Conservation (phyloP, 1,140 invertebrate genomes). For the Euschistus heros region DNA sequence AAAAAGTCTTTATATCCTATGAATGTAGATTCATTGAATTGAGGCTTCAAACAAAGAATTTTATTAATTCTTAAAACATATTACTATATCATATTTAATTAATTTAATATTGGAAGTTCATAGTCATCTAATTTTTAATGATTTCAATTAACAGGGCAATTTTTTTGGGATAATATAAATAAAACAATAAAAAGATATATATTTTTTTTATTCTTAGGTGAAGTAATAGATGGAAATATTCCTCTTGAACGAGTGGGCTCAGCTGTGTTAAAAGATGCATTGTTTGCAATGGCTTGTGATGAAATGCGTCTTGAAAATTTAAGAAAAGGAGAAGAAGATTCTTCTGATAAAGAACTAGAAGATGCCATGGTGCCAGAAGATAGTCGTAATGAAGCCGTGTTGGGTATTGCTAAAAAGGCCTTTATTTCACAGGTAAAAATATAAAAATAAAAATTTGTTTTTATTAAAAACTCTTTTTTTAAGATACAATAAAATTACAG, state of each 20-base stretch:
- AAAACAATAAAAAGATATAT: too few relatives aligned
- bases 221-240: constrained; percentile 31
- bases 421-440: constrained; percentile 21
- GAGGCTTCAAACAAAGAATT: too few relatives aligned
- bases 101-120: too few relatives aligned
- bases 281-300: constrained; percentile 1
- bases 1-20: too few relatives aligned
- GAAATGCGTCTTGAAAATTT: constrained; percentile 2
- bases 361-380: constrained; percentile 23
- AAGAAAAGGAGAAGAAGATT: constrained; percentile 35
- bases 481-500: constrained; percentile 29
- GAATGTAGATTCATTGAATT: too few relatives aligned
- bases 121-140: too few relatives aligned
- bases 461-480: background rate
- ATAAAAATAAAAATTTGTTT: background rate
- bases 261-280: background rate
- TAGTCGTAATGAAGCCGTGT: background rate
- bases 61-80: too few relatives aligned
- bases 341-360: constrained; percentile 31
- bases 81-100: too few relatives aligned
- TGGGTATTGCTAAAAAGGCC: constrained; percentile 3
- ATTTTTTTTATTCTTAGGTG: constrained; percentile 22
- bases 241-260: constrained; percentile 31
- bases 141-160: background rate
- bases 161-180: too few relatives aligned